phyloP scores from a whole-genome alignment of 1,140 invertebrate genomes.

The Zaprionus ornatus region DNA sequence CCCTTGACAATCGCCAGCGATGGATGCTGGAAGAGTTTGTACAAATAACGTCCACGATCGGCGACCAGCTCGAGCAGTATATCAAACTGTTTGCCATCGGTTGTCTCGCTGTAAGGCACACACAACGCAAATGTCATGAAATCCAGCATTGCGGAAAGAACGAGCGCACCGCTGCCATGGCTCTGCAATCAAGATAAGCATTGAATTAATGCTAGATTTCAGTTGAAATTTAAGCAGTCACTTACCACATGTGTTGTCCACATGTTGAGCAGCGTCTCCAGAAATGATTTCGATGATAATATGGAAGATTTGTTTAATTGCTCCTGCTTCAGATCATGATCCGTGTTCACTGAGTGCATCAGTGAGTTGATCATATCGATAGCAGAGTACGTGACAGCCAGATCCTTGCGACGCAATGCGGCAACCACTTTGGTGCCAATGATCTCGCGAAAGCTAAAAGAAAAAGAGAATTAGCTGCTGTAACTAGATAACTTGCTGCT shows the following conservation, averaged over 20 bases:
- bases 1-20: slow-evolving; percentile 99
- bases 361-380: slow-evolving; percentile 98
- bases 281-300: slow-evolving; percentile 95
- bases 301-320: slow-evolving; percentile 99
- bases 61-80: slow-evolving; percentile 97
- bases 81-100: slow-evolving; percentile 98
- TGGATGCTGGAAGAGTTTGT: slow-evolving; percentile 98
- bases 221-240: slow-evolving; percentile 21
- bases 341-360: slow-evolving; percentile 99
- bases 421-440: slow-evolving; percentile 96
- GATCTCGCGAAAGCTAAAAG: slow-evolving; percentile 94
- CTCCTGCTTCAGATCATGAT: slow-evolving; percentile 97
- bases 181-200: slow-evolving; percentile 85
- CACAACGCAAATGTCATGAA: slow-evolving; percentile 99
- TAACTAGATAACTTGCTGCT: neutral
- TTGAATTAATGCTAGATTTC: neutral
- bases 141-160: slow-evolving; percentile 98
- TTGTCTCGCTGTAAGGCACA: slow-evolving; percentile 99
- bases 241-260: slow-evolving; percentile 97
- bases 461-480: neutral
- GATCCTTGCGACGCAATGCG: slow-evolving; percentile 94
- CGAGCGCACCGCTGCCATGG: slow-evolving; percentile 91
- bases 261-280: slow-evolving; percentile 97
- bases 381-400: slow-evolving; percentile 96
- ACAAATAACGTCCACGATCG: slow-evolving; percentile 93